A percentile compares a stretch with the other conserved stretches of the same genome.
Evolutionary conservation across 2,797 vertebrate species (phyloP).

Genomic region (Manis javanica): DNA sequence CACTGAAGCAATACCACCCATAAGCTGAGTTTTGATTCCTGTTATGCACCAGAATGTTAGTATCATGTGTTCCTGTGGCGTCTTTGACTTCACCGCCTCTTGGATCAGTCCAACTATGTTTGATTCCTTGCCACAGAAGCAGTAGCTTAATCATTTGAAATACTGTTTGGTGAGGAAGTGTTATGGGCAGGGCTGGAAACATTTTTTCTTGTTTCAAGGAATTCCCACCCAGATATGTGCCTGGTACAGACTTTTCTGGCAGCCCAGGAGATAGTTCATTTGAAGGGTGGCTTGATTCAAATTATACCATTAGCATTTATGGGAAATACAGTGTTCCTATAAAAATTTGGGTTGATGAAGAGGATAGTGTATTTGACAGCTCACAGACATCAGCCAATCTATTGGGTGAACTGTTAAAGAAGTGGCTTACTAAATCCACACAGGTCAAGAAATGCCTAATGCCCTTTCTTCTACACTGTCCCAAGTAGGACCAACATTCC

Average conservation of each 20-base stretch:
- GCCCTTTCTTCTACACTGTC: not conserved
- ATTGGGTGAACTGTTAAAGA: not conserved
- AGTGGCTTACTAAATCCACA: not conserved
- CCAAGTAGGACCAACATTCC: not conserved
- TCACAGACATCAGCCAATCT: not conserved
- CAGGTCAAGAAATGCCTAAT: not conserved
- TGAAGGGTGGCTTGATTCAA: constrained; percentile 49
- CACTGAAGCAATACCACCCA: constrained; percentile 62
- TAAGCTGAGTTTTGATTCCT: constrained; percentile 62
- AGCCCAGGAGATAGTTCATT: not conserved
- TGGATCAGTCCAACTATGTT: constrained; percentile 68
- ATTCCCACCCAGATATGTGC: constrained; percentile 77
- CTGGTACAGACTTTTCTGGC: constrained; percentile 78
- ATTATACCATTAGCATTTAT: not conserved
- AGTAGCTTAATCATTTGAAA: constrained; percentile 71
- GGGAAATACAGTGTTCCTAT: not conserved
- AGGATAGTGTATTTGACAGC: not conserved
- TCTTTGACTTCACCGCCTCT: constrained; percentile 54
- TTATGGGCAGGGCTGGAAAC: constrained; percentile 59
- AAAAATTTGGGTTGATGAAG: not conserved
- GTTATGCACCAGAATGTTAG: constrained; percentile 51
- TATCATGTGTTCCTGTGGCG: constrained; percentile 52
- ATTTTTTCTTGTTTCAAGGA: constrained; percentile 72
- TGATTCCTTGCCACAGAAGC: constrained; percentile 64
- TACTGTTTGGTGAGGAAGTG: constrained; percentile 56